Evolutionary conservation across 2,888 invertebrate genomes (phyloP), one percentile per base, ranked within the genome.

Genomic region (Marasmarcha lunaedactyla): DNA sequence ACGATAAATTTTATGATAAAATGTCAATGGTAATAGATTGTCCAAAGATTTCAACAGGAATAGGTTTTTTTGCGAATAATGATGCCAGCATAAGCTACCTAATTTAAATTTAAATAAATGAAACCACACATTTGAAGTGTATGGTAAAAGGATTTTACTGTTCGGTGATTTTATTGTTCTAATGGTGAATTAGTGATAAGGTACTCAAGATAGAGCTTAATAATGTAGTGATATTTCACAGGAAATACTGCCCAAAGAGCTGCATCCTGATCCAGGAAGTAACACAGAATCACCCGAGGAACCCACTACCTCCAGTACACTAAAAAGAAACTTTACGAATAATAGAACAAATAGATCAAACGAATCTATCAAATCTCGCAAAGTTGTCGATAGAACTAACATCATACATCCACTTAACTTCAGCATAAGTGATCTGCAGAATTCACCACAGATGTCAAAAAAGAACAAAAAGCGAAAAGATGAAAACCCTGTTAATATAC

Each of bases 201-300:
- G n/a, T n/a, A n/a, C n/a, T n/a, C n/a, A n/a, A n/a, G n/a, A n/a
- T n/a, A n/a, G n/a, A n/a, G n/a, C n/a, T n/a, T n/a, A n/a, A n/a
- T n/a, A n/a, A n/a, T n/a, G n/a, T n/a, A n/a, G n/a, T n/a, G n/a
- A n/a, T 47, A 39, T 37, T 42, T 42, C 33, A 36, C 56, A 83
- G 81, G 85, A 87, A 56, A 84, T 86, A 7, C 53, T 87, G 37
- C 86, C 87, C 1, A 72, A 64, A 46, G 70, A 71, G 43, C 51
- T 73, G 6, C 68, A 59, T 37, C 77, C 86, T 27, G 85, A 88
- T 52, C 88, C 90, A 0, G 88, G 88, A 9, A 89, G 89, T 56
- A 90, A 90, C 55, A 86, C 86, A 10, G 89, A 89, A 55, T 89
- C 89, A 0, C 88, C 89, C 0, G 88, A 88, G 59, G 86, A 87